These are phyloP conservation scores for Ctenopoma kingsleyae DNA, from an alignment of 2,797 vertebrate genomes.

Conservation along the genomic window DNA sequence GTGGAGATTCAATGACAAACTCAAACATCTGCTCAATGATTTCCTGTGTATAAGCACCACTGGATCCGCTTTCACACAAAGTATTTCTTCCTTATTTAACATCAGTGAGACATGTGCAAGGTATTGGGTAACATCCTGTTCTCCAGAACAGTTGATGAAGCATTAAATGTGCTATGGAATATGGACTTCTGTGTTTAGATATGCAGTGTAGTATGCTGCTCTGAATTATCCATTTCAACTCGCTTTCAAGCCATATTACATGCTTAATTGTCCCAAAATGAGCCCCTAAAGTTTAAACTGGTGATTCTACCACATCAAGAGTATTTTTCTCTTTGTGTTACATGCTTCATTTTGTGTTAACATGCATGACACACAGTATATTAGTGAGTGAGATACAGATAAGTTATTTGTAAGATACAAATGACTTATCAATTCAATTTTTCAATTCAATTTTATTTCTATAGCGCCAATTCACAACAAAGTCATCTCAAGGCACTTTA, in stretches of 20 bases:
- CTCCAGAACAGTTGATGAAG: neutral
- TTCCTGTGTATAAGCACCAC: neutral
- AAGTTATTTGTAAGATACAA: no score
- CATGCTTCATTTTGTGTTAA: neutral
- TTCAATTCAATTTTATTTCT: no score
- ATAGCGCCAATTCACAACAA: no score
- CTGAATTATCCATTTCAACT: neutral
- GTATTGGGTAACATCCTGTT: constrained; percentile 24
- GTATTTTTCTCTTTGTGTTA: neutral
- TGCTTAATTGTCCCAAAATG: neutral
- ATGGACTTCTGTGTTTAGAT: neutral
- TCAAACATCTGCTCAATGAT: neutral
- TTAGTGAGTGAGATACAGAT: neutral
- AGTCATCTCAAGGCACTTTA: no score
- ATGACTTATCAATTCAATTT: no score
- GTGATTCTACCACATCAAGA: neutral
- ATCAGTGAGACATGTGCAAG: neutral
- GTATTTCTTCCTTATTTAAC: neutral
- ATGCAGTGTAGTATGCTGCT: neutral
- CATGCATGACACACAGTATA: neutral
- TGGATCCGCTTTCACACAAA: neutral
- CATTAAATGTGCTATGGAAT: neutral
- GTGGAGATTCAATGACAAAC: neutral
- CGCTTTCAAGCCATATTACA: neutral
- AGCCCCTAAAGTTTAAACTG: neutral